Base-by-base conservation (phyloP, 2,797 vertebrate genomes). In the Mastacembelus armatus region DNA sequence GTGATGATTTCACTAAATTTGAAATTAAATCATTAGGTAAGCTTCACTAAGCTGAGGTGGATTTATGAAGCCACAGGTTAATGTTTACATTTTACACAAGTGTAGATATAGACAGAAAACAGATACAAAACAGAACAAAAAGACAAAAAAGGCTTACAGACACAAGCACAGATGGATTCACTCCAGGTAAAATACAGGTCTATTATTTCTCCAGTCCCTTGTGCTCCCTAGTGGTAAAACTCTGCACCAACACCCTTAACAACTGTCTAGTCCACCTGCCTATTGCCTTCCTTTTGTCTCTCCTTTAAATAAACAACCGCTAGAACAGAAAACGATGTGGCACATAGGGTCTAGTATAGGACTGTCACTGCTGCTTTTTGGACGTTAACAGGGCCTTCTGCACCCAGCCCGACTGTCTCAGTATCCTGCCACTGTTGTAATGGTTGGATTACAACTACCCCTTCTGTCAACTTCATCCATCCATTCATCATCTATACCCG, bases 191-290 rank as follows among this genome's bases (percentile, higher is more conserved):
- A 27, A 55, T 7, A 27, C 7, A 43, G n/a, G 10, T 12, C 33
- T 63, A 24, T 42, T 12, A 30, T 81, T 79, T 60, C 42, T 61
- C 18, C 40, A 78, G 80, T 70, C 38, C 77, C 68, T 82, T 72
- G 78, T 75, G 85, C 90, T 56, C 88, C 78, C 90, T 91, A 77
- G 85, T 91, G 91, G 90, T 57, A 43, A 47, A 57, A 54, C 12
- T 32, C 26, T 45, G 81, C 66, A 85, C 12, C 36, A 35, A 40
- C 74, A 62, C 35, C 24, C 48, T 39, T 4, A n/a, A 57, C 27
- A 65, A 36, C 56, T 49, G 15, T 24, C 10, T 7, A 9, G 54
- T 12, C 10, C 39, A 30, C 15, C 33, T n/a, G 22, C 26, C 18
- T 1, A 32, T 18, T 19, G 11, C 27, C 43, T 60, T 32, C 7